Evolutionary conservation across 2,888 invertebrate species (phyloP), one percentile per base, ranked within the genome.

Genomic region (Cantharis rustica): DNA sequence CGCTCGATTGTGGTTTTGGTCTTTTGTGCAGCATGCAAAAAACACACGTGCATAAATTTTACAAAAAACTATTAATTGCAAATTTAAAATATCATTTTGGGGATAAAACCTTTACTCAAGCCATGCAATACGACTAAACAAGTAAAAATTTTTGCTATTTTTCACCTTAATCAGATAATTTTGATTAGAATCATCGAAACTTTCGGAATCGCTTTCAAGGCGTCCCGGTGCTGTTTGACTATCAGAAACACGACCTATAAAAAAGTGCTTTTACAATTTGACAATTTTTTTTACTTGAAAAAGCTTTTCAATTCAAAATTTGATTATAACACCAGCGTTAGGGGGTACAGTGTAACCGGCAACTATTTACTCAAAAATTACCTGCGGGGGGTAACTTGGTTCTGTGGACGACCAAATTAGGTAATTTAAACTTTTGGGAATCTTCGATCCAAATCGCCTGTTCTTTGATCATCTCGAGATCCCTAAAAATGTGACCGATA

Each of bases 391-490:
- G 95, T 71, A 95, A 88, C 84, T 93, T 93, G 0, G 93, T 93
- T 77, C 92, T 90, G 31, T 91, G 90, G 63, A 93, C 89, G 7
- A 90, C 86, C 71, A 94, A 84, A 78, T 94, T 93, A 0, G 95
- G 95, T 73, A 96, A 85, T 83, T 90, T 90, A 93, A 94, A 95
- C 72, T 90, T 89, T 82, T 93, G 92, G 1, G 90, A 88, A 75
- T 95, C 95, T 76, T 95, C 95, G 84, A 93, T 92, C 95, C 95
- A 96, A 66, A 90, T 85, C 0, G 94, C 92, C 78, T 93, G 91
- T 71, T 90, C 89, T 85, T 93, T 93, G 20, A 96, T 91, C 70
- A 89, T 87, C 74, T 95, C 94, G 61, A 95, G 86, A 87, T 95
- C 93, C 86, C 93, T 92, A 72, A 61, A 84, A 83, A 62, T 68